Percentiles rank a stretch among this genome's conserved stretches.
Conservation (phyloP, 2,888 invertebrate species). For the Ophion costatus region DNA sequence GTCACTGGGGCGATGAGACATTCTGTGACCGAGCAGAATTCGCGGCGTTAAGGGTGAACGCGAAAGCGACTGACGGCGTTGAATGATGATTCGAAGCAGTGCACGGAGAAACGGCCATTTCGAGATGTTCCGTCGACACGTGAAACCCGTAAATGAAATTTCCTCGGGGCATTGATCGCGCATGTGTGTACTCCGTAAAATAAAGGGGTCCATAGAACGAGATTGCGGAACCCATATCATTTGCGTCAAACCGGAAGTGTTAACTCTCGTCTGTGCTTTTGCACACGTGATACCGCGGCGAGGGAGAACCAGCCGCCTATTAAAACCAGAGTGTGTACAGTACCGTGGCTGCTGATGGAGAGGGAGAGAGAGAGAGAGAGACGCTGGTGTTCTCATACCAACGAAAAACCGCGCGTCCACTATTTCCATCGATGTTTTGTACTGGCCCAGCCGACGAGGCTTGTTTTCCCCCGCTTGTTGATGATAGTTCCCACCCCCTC, state of each 20-base stretch:
- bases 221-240: constrained; percentile 25
- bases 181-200: background rate
- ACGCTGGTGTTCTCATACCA: constrained; percentile 16
- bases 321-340: constrained; percentile 47
- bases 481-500: constrained; percentile 27
- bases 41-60: too few species aligned
- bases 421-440: constrained; percentile 40
- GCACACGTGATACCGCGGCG: constrained; percentile 23
- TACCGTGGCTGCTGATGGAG: background rate
- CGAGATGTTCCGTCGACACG: background rate
- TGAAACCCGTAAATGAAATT: constrained; percentile 15
- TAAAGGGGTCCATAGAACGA: background rate
- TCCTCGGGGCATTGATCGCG: background rate
- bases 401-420: constrained; percentile 46
- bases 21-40: too few species aligned
- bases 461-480: constrained; percentile 53
- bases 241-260: constrained; percentile 48
- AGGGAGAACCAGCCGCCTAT: constrained; percentile 29
- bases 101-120: background rate
- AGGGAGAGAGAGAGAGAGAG: background rate
- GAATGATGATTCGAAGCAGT: background rate
- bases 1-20: too few species aligned
- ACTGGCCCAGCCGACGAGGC: constrained; percentile 5
- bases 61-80: background rate
- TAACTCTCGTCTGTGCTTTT: constrained; percentile 27